Base-by-base conservation (phyloP, 2,113 vertebrate species). In the Amblyopsis rosae region DNA sequence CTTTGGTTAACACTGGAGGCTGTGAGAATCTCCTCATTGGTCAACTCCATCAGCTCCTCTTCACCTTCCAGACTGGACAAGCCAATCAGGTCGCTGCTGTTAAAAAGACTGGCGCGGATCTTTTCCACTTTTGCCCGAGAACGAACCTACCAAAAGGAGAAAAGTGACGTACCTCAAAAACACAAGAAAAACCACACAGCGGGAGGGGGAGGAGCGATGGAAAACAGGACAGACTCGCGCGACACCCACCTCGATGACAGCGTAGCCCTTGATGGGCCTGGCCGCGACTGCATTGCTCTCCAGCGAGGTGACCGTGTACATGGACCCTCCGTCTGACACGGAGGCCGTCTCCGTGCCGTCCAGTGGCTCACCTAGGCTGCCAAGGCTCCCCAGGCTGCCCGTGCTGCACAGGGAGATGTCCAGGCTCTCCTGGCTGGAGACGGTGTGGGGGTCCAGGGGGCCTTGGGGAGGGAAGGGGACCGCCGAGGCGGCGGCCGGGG, bases 1-100 rank as follows among this genome's bases (percentile, higher is more conserved):
- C 98, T 99, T 91, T 99, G 98, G 79, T 98, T 99, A 9, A 99
- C 98, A 16, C 95, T 96, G 9, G 98, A 99, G 13, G 96, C 98
- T 0, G 98, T 99, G 67, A 99, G 90, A 82, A 99, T 98, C 90
- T 99, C 98, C 70, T 98, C 98, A 1, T 95, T 98, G 15, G 96
- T 98, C 94, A 99, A 93, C 79, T 98, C 98, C 96, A 99, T 97
- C 53, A 99, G 82, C 62, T 98, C 97, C 57, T 98, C 98, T 84
- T 99, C 97, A 32, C 96, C 96, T 61, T 98, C 97, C 84, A 98
- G 92, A 83, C 94, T 96, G 15, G 98, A 99, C 72, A 98, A 82
- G 15, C 97, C 97, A 88, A 99, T 99, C 85, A 99, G 89, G 75
- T 99, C 98, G 19, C 96, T 98, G 71, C 96, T 99, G 80, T 99